Evolutionary conservation across 2,888 invertebrate species (phyloP).

Genomic region (Parnassius smintheus): DNA sequence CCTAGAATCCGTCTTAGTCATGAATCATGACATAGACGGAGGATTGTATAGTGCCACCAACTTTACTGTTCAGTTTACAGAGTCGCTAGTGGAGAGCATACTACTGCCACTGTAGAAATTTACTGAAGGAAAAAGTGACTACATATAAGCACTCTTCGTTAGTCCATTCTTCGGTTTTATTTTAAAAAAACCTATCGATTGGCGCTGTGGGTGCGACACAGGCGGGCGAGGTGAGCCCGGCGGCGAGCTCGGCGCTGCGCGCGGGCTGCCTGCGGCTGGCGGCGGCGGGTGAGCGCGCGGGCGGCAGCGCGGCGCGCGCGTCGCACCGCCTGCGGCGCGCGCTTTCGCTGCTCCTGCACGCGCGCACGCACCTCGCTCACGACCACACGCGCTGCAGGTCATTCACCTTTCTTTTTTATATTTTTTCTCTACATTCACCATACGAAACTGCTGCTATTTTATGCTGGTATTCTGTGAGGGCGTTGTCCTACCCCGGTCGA

Average conservation of each 20-base stretch:
- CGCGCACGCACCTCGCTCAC: conserved; percentile 66
- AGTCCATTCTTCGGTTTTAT: no score
- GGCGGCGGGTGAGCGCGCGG: conserved; percentile 61
- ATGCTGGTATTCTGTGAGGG: no score
- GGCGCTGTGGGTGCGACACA: conserved; percentile 25
- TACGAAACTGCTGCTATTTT: no score
- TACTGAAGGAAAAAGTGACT: no score
- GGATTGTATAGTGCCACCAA: no score
- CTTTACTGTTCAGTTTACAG: no score
- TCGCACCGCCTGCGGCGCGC: conserved; percentile 68
- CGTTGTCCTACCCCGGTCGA: no score
- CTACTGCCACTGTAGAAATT: no score
- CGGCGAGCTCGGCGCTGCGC: conserved; percentile 55
- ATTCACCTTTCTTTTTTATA: conserved; percentile 24
- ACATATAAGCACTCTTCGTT: no score
- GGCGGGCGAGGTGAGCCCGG: conserved; percentile 54
- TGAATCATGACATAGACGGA: background rate
- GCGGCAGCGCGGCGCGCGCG: conserved; percentile 66
- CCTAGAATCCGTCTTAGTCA: background rate
- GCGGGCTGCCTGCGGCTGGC: conserved; percentile 60
- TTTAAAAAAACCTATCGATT: no score
- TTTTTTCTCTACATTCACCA: background rate
- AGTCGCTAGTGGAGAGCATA: no score
- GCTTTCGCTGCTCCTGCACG: conserved; percentile 65
- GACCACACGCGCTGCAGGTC: conserved; percentile 69